Percentiles rank a stretch among this genome's conserved stretches.
phyloP scores from a whole-genome alignment of 1,140 invertebrate genomes.

The Archegozetes longisetosus region DNA sequence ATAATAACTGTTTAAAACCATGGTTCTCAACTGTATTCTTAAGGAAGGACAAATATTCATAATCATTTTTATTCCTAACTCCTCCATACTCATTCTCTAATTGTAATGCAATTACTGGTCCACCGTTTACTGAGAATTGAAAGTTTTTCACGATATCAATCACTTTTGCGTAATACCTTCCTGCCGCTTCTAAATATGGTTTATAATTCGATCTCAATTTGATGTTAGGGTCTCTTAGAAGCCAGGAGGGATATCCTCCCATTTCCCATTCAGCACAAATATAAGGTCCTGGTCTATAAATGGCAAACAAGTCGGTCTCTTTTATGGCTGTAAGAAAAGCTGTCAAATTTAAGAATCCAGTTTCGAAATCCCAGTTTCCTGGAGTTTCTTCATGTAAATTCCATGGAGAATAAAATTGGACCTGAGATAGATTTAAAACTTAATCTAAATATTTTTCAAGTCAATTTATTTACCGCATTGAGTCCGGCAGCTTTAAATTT shows the following conservation, averaged over 20 bases:
- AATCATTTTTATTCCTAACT: background rate
- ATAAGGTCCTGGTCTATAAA: slow-evolving; percentile 36
- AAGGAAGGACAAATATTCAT: background rate
- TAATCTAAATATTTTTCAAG: background rate
- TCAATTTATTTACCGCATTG: slow-evolving; percentile 61
- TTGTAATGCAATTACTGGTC: slow-evolving; percentile 30
- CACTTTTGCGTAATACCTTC: slow-evolving; percentile 27
- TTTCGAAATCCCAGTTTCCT: slow-evolving; percentile 21
- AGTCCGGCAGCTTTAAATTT: slow-evolving; percentile 72
- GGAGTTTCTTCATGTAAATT: slow-evolving; percentile 32
- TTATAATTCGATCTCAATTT: slow-evolving; percentile 17
- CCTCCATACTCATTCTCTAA: slow-evolving; percentile 23
- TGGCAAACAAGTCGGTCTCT: slow-evolving; percentile 33
- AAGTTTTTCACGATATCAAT: slow-evolving; percentile 27
- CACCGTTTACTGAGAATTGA: slow-evolving; percentile 28
- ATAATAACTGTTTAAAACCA: background rate
- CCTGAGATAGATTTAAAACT: background rate
- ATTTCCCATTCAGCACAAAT: slow-evolving; percentile 46
- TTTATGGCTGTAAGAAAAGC: slow-evolving; percentile 35
- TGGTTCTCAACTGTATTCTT: background rate
- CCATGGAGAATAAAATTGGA: slow-evolving; percentile 39
- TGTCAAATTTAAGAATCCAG: slow-evolving; percentile 25
- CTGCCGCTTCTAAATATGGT: slow-evolving; percentile 26
- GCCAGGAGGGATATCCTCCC: slow-evolving; percentile 23
- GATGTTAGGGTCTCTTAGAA: slow-evolving; percentile 17